Evolutionary conservation across 2,888 invertebrate species (phyloP).

Genomic region (Cylloceria caligata): DNA sequence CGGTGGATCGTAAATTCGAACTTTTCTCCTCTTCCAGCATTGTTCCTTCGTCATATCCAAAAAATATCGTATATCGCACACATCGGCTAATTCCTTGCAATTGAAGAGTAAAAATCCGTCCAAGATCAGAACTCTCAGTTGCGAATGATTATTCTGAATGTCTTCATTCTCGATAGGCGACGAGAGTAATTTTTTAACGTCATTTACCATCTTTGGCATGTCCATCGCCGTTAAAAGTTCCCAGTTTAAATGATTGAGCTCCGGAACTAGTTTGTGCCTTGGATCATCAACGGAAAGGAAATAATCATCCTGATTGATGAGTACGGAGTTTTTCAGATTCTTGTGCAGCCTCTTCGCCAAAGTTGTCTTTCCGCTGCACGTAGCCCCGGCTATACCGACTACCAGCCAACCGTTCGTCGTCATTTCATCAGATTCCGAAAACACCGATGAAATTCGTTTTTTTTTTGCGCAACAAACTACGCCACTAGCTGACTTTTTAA

Average conservation of each 20-base stretch:
- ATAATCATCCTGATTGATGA: constrained; percentile 92
- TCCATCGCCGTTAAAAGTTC: constrained; percentile 90
- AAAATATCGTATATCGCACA: constrained; percentile 91
- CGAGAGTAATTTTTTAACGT: constrained; percentile 85
- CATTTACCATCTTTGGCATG: constrained; percentile 89
- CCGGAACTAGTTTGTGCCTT: constrained; percentile 87
- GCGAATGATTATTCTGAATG: constrained; percentile 74
- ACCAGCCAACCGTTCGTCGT: constrained; percentile 85
- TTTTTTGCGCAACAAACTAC: not conserved
- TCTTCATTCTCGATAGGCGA: constrained; percentile 72
- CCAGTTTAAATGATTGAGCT: constrained; percentile 91
- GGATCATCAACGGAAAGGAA: constrained; percentile 89
- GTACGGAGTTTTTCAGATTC: constrained; percentile 82
- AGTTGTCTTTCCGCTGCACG: constrained; percentile 94
- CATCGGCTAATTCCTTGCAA: constrained; percentile 88
- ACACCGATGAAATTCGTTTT: not conserved
- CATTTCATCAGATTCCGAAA: not conserved
- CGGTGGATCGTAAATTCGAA: constrained; percentile 92
- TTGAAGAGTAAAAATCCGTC: constrained; percentile 93
- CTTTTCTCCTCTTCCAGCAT: constrained; percentile 88
- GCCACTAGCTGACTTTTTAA: too few species aligned
- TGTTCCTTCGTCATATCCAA: constrained; percentile 89
- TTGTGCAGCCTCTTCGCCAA: constrained; percentile 87
- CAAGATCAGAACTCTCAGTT: constrained; percentile 87
- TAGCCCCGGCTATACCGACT: constrained; percentile 92